Conservation (phyloP, 2,888 invertebrate genomes). For the Apamea monoglypha region DNA sequence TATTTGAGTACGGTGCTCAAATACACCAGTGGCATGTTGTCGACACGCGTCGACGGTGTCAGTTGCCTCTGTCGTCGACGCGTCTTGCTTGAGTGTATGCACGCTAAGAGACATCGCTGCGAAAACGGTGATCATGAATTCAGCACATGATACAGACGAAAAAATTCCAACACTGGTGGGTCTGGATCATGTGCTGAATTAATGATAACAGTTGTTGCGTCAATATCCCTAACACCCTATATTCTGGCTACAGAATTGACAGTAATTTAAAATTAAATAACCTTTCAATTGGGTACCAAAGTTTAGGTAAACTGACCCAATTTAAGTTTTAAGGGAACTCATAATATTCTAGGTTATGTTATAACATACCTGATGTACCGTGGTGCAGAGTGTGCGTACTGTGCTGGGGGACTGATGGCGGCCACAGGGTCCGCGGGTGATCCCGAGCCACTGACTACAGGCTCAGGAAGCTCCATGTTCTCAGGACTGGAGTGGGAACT, state of each 20-base stretch:
- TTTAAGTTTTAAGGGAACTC: no score
- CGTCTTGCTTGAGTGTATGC: no score
- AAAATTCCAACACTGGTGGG: no score
- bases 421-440: conserved; percentile 87
- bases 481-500: conserved; percentile 86
- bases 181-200: not conserved
- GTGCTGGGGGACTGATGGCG: conserved; percentile 93
- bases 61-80: no score
- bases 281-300: not conserved
- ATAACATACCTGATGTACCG: conserved; percentile 80
- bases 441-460: conserved; percentile 76
- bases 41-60: no score
- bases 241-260: not conserved
- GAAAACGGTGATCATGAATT: no score
- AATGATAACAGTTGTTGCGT: not conserved
- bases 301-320: not conserved
- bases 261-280: not conserved
- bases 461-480: conserved; percentile 79
- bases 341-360: not conserved
- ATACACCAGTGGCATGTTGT: no score
- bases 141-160: not conserved
- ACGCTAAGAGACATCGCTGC: no score
- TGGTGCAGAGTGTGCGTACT: conserved; percentile 91
- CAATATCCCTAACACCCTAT: not conserved
- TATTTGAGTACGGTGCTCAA: no score